phyloP scores from a whole-genome alignment of 2,797 vertebrate species.

The Rhinoraja longicauda region DNA sequence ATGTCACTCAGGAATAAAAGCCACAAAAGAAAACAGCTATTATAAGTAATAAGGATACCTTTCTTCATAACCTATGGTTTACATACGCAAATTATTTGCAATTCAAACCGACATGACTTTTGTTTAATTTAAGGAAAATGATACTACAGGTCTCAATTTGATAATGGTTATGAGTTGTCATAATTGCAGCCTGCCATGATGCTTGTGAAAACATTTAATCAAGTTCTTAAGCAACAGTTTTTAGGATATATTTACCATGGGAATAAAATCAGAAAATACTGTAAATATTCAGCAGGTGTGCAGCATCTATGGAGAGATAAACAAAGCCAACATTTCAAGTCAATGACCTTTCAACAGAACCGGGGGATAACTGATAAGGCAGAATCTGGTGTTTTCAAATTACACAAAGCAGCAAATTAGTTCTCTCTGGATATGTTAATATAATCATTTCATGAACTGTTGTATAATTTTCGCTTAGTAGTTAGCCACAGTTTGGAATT shows the following conservation, averaged over 20 bases:
- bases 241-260: background rate
- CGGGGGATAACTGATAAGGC: background rate
- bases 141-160: too few species aligned
- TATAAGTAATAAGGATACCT: too few species aligned
- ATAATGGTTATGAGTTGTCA: background rate
- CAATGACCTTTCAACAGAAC: background rate
- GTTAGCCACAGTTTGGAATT: background rate
- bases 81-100: background rate
- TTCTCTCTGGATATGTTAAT: background rate
- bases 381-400: background rate
- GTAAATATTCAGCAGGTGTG: too few species aligned
- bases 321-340: too few species aligned
- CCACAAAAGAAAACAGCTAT: too few species aligned
- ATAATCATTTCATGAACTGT: background rate
- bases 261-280: background rate
- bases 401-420: background rate
- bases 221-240: background rate
- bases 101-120: background rate
- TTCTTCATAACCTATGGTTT: background rate
- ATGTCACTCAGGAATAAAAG: too few species aligned
- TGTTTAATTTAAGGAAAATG: background rate
- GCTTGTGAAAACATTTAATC: background rate
- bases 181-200: background rate
- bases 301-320: too few species aligned
- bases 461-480: background rate